Evolutionary conservation across 2,113 vertebrate genomes (phyloP).

Genomic region (Zosterops borbonicus): DNA sequence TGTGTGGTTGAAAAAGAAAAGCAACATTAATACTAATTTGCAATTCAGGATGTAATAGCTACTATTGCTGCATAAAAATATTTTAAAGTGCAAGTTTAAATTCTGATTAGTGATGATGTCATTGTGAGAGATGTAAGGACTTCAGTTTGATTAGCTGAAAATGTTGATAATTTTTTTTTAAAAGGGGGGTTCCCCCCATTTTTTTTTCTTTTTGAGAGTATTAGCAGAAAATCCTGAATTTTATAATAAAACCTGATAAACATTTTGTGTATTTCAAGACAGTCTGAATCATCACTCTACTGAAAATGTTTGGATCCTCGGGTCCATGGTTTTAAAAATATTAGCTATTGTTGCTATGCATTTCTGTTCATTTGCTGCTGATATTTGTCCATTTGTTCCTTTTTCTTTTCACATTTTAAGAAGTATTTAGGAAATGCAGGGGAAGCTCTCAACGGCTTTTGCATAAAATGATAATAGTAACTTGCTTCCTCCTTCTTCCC

Average conservation of each 20-base stretch:
- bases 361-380: slow-evolving; percentile 49
- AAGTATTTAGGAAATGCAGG: slow-evolving; percentile 23
- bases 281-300: not conserved
- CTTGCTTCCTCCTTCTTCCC: slow-evolving; percentile 58
- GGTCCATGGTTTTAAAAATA: slow-evolving; percentile 25
- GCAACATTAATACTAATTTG: not conserved
- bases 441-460: slow-evolving; percentile 52
- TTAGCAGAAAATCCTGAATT: not conserved
- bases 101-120: not conserved
- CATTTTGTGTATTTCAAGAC: not conserved
- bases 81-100: slow-evolving; percentile 28
- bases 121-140: not conserved
- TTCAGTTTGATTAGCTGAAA: not conserved
- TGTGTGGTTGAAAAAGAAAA: slow-evolving; percentile 6
- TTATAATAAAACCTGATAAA: slow-evolving; percentile 14
- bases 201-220: not conserved
- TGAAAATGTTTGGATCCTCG: not conserved
- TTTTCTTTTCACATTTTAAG: not conserved
- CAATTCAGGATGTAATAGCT: not conserved
- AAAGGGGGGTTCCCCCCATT: not conserved
- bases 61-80: not conserved
- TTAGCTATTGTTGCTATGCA: slow-evolving; percentile 7
- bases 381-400: not conserved
- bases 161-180: not conserved
- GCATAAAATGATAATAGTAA: slow-evolving; percentile 75